Percentiles rank a stretch among this genome's conserved stretches.
These are phyloP conservation scores for Rallus crepitans DNA, from an alignment of 2,797 vertebrate genomes.

Conservation along the genomic window DNA sequence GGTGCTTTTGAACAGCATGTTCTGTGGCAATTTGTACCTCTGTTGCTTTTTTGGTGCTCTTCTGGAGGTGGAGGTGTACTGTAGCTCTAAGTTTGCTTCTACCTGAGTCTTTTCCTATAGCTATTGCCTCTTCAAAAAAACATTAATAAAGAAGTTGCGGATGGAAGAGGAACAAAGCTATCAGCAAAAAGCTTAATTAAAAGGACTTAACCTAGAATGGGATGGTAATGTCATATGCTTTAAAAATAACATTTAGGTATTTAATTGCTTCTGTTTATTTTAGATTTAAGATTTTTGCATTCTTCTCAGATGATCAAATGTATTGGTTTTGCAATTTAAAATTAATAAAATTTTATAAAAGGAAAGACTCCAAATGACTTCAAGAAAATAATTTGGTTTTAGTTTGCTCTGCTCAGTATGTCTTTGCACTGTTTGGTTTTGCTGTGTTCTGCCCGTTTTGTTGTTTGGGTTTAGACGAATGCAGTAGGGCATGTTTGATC, in stretches of 20 bases:
- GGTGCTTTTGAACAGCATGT: background rate
- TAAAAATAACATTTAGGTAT: background rate
- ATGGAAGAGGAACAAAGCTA: background rate
- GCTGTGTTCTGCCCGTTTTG: background rate
- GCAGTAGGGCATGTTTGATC: background rate
- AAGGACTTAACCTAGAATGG: background rate
- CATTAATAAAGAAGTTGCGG: background rate
- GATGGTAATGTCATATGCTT: background rate
- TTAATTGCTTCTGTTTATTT: background rate
- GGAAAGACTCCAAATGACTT: background rate
- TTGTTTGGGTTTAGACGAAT: background rate
- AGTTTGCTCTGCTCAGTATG: background rate
- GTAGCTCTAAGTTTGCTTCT: background rate
- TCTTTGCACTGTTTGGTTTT: background rate
- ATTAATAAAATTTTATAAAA: background rate
- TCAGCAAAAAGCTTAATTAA: background rate
- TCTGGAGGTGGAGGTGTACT: background rate
- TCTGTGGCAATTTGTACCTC: background rate
- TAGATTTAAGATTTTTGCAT: background rate
- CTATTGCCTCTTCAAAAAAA: background rate
- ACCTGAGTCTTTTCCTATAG: background rate
- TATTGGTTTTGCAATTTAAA: background rate
- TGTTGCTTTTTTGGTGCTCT: background rate
- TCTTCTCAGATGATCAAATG: background rate
- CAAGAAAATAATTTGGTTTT: background rate